Conservation (phyloP, 2,113 vertebrate genomes). For the Chrysochloris asiatica region DNA sequence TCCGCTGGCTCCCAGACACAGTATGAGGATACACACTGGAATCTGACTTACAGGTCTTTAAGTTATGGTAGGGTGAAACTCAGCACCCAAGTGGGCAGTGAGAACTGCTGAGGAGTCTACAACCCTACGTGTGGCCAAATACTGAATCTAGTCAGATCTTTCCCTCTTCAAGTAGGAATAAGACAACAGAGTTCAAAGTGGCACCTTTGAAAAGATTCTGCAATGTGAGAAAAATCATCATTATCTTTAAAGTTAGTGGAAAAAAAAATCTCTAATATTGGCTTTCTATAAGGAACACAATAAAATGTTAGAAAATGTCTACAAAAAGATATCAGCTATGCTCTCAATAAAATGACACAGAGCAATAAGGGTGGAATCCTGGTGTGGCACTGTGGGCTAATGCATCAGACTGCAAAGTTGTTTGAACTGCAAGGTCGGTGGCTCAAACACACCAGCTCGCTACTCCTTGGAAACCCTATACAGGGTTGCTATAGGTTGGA, state of each 20-base stretch:
- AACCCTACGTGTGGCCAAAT: not conserved
- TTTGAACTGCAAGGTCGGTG: too few species aligned
- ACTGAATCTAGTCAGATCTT: not conserved
- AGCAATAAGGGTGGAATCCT: too few species aligned
- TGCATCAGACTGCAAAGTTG: too few species aligned
- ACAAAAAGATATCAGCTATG: not conserved
- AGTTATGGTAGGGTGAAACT: not conserved
- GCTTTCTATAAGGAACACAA: not conserved
- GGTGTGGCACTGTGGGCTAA: too few species aligned
- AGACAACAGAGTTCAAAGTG: not conserved
- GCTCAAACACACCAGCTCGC: too few species aligned
- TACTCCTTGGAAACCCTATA: too few species aligned
- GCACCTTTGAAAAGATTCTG: not conserved
- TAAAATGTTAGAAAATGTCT: not conserved
- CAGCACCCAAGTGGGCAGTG: not conserved
- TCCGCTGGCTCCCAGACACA: not conserved
- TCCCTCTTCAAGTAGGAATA: not conserved
- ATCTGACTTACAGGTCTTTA: not conserved
- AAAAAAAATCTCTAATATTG: not conserved
- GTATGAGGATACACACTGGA: not conserved
- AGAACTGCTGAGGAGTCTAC: not conserved
- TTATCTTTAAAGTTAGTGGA: not conserved
- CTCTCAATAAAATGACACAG: not conserved
- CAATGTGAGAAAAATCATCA: not conserved
- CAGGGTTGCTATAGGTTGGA: too few species aligned